These are phyloP conservation scores for Butorides virescens DNA, from an alignment of 2,113 vertebrate species.

Conservation along the genomic window DNA sequence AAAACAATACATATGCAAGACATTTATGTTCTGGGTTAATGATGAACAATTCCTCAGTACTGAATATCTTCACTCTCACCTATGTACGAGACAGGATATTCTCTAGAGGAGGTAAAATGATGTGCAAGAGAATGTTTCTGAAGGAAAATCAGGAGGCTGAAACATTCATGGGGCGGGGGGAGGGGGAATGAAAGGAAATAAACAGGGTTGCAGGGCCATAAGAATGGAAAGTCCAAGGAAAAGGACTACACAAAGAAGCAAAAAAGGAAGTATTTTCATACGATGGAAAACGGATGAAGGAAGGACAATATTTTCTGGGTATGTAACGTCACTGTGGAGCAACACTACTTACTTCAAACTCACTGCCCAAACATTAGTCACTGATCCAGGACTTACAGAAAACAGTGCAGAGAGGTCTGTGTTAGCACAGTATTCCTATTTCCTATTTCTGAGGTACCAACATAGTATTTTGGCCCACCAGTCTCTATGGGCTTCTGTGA, in stretches of 20 bases:
- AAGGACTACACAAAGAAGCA: neutral
- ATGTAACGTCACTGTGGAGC: neutral
- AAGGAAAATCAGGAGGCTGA: neutral
- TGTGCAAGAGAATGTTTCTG: neutral
- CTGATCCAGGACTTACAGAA: neutral
- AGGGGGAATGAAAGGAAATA: neutral
- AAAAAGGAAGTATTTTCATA: neutral
- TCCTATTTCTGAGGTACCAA: neutral
- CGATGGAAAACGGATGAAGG: neutral
- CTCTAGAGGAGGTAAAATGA: neutral
- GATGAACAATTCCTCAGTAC: neutral
- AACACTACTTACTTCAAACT: neutral
- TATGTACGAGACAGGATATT: neutral
- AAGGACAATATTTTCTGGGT: neutral
- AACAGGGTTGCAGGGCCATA: too few relatives aligned
- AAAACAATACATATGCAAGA: neutral
- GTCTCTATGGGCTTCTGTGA: neutral
- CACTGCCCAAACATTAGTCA: neutral
- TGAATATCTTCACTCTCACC: neutral
- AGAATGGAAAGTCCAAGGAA: neutral
- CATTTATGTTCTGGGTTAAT: neutral
- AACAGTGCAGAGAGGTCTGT: neutral
- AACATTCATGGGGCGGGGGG: neutral
- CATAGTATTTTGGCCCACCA: neutral
- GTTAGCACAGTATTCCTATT: neutral